Conservation (phyloP, 2,113 vertebrate genomes). For the Eleginops maclovinus region DNA sequence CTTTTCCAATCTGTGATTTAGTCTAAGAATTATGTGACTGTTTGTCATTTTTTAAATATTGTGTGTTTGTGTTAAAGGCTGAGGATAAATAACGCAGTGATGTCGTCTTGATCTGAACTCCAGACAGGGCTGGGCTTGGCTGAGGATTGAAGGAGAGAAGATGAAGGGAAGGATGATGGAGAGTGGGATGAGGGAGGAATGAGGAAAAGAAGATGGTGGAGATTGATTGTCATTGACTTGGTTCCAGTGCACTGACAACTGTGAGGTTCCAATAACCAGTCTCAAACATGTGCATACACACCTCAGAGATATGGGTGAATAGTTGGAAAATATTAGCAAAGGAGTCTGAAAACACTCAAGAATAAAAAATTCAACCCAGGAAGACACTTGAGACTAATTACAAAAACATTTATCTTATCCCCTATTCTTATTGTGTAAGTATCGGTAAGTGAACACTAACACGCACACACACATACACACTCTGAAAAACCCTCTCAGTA, state of each 20-base stretch:
- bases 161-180: conserved; percentile 32
- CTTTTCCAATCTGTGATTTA: conserved; percentile 1
- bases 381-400: conserved; percentile 23
- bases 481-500: conserved; percentile 23
- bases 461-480: conserved; percentile 26
- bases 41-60: conserved; percentile 27
- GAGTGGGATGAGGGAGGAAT: conserved; percentile 20
- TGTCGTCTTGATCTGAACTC: conserved; percentile 42
- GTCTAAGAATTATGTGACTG: conserved; percentile 15
- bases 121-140: conserved; percentile 28
- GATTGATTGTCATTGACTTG: conserved; percentile 56
- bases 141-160: conserved; percentile 41
- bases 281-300: conserved; percentile 12
- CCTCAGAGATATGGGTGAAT: conserved; percentile 7
- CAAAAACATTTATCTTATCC: conserved; percentile 19
- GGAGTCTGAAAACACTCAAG: neutral
- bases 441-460: conserved; percentile 17
- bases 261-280: conserved; percentile 26
- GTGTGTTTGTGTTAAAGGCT: conserved; percentile 38
- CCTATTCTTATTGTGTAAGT: conserved; percentile 20
- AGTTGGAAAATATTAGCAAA: conserved; percentile 22
- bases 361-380: conserved; percentile 28
- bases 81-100: conserved; percentile 52
- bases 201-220: conserved; percentile 38
- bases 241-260: conserved; percentile 35